Conservation (phyloP, 35 echinoderm and acorn worm species). For the Ophiothrix spiculata region DNA sequence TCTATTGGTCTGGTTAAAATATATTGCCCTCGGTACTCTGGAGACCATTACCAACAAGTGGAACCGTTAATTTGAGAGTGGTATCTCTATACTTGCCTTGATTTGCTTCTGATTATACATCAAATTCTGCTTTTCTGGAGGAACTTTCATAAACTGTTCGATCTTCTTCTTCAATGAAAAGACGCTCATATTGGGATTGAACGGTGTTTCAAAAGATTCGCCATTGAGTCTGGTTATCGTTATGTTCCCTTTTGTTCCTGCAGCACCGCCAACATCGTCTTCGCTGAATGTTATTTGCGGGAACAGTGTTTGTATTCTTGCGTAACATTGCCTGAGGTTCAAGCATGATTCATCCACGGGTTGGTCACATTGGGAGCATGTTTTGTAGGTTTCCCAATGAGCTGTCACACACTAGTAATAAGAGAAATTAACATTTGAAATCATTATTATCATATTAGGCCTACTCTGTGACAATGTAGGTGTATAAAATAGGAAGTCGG, state of each 20-base stretch:
- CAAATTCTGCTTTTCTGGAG: not conserved
- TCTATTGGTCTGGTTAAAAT: not conserved
- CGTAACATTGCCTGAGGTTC: not conserved
- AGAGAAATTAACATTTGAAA: too few species aligned
- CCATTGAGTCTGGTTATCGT: not conserved
- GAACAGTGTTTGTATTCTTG: not conserved
- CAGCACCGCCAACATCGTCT: not conserved
- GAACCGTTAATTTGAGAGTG: not conserved
- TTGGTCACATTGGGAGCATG: not conserved
- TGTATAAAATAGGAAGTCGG: too few species aligned
- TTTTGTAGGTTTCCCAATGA: not conserved
- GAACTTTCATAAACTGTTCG: not conserved
- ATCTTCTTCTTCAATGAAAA: not conserved
- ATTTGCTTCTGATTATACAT: conserved; percentile 1
- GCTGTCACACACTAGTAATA: not conserved
- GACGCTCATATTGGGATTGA: not conserved
- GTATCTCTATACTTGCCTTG: not conserved
- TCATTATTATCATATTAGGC: too few species aligned
- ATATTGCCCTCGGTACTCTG: too few species aligned
- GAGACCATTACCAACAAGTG: not conserved
- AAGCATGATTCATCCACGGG: not conserved
- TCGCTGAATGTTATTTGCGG: not conserved
- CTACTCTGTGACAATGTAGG: too few species aligned
- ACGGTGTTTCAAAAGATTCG: not conserved
- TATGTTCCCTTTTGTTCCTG: not conserved